These are phyloP conservation scores for Burhinus oedicnemus DNA, from an alignment of 2,113 vertebrate genomes.

Conservation along the genomic window DNA sequence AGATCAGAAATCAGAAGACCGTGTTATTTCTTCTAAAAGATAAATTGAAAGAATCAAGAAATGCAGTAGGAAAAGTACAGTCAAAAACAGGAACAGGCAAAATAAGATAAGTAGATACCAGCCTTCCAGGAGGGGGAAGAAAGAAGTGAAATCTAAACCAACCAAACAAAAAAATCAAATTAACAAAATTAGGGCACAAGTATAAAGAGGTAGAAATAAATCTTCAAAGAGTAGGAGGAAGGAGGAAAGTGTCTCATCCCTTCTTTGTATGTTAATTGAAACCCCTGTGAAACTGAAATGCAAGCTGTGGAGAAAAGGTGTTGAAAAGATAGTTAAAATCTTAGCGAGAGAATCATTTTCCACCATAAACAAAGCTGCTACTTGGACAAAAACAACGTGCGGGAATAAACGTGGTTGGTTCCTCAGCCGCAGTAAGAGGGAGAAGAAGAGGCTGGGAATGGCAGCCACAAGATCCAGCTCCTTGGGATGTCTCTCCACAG, in stretches of 20 bases:
- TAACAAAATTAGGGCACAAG: background rate
- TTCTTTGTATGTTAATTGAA: background rate
- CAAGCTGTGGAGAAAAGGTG: background rate
- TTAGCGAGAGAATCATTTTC: background rate
- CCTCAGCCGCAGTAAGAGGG: background rate
- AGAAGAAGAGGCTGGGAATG: background rate
- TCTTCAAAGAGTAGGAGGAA: background rate
- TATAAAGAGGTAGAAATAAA: background rate
- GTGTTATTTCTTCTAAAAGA: background rate
- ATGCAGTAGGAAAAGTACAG: background rate
- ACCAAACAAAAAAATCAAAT: background rate
- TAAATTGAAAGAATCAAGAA: background rate
- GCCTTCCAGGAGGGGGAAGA: background rate
- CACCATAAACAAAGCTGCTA: background rate
- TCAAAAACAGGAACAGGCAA: background rate
- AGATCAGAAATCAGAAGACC: background rate
- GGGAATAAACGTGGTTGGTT: accelerated
- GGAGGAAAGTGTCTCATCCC: background rate
- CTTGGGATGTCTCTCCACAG: accelerated
- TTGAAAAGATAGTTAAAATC: background rate
- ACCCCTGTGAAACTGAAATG: background rate
- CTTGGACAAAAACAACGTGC: accelerated
- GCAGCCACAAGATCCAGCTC: background rate
- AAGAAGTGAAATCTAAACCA: background rate
- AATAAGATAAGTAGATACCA: background rate